Evolutionary conservation across 2,797 vertebrate genomes (phyloP).

Genomic region (Megalops cyprinoides): DNA sequence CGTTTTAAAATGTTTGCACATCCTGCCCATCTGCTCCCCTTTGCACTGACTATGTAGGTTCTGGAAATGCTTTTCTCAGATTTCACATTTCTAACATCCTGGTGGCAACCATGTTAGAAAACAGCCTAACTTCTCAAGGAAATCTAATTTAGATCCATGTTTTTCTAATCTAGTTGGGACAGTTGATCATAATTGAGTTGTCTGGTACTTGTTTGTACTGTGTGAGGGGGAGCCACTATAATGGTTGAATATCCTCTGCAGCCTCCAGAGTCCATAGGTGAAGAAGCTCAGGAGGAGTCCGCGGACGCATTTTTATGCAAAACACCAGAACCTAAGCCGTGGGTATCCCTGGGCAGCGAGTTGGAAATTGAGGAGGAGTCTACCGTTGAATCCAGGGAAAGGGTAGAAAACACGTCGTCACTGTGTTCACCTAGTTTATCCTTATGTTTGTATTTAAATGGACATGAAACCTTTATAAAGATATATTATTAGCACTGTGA

Average conservation of each 20-base stretch:
- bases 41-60: background rate
- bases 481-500: background rate
- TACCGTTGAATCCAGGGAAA: constrained; percentile 68
- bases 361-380: constrained; percentile 87
- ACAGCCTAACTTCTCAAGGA: background rate
- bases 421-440: background rate
- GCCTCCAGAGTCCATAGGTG: constrained; percentile 66
- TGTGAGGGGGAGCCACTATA: background rate
- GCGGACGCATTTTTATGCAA: constrained; percentile 57
- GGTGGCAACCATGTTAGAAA: background rate
- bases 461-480: background rate
- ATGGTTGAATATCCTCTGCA: constrained; percentile 47
- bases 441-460: background rate
- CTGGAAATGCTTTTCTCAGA: background rate
- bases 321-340: constrained; percentile 71
- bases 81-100: background rate
- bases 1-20: background rate
- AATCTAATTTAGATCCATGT: too few relatives aligned
- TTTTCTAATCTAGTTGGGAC: background rate
- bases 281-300: constrained; percentile 55
- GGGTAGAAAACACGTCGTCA: constrained; percentile 61
- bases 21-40: background rate
- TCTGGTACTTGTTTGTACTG: background rate
- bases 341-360: constrained; percentile 89
- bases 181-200: background rate